Evolutionary conservation across 2,113 vertebrate genomes (phyloP).

Genomic region (Etheostoma cragini): DNA sequence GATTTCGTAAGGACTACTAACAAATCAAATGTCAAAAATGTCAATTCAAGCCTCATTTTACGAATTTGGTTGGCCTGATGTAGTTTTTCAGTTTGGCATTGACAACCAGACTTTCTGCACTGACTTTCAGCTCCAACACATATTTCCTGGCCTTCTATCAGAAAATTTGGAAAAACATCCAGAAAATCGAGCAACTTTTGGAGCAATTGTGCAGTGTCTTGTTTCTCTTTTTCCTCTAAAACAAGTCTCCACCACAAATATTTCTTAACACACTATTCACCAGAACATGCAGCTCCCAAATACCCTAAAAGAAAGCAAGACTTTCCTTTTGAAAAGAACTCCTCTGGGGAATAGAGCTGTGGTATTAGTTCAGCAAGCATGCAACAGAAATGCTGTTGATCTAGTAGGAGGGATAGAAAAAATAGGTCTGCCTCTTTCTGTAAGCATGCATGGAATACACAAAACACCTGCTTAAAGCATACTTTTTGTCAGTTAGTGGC

Average conservation of each 20-base stretch:
- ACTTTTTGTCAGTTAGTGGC: constrained; percentile 58
- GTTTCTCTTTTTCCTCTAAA: constrained; percentile 6
- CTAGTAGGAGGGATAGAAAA: background rate
- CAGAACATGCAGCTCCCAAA: constrained; percentile 45
- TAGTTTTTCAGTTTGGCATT: background rate
- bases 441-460: constrained; percentile 1
- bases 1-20: background rate
- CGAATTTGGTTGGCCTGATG: background rate
- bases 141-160: background rate
- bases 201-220: background rate
- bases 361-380: constrained; percentile 21
- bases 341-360: constrained; percentile 28
- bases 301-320: constrained; percentile 47
- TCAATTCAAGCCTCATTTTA: background rate
- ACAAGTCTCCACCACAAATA: constrained; percentile 28
- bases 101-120: background rate
- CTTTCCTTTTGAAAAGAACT: constrained; percentile 22
- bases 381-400: constrained; percentile 27
- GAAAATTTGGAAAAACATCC: background rate
- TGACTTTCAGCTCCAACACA: background rate
- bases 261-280: constrained; percentile 41
- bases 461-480: constrained; percentile 43
- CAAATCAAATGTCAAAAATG: constrained; percentile 3
- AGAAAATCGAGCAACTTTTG: background rate
- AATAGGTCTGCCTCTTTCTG: constrained; percentile 36